These are phyloP conservation scores for Sarcophaga carnaria DNA, from an alignment of 2,888 invertebrate species.

Conservation along the genomic window DNA sequence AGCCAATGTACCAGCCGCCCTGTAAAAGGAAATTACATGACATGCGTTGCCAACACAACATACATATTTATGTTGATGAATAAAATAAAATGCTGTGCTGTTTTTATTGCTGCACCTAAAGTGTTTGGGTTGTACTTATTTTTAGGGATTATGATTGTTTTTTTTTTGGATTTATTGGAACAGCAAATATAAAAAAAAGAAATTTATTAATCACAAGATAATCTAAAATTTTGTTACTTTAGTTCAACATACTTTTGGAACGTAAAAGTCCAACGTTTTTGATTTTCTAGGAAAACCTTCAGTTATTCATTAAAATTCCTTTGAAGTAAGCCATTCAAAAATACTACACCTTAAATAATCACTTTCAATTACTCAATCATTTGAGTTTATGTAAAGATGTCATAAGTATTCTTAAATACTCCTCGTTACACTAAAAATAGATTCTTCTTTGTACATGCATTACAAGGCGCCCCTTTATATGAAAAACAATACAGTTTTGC, in stretches of 20 bases:
- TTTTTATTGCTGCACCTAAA: not conserved
- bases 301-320: too few relatives aligned
- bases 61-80: slow-evolving; percentile 48
- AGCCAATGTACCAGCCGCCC: slow-evolving; percentile 43
- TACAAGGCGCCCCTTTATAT: not conserved
- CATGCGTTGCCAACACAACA: slow-evolving; percentile 2
- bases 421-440: not conserved
- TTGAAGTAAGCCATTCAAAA: too few relatives aligned
- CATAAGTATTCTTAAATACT: not conserved
- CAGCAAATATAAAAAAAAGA: too few relatives aligned
- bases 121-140: slow-evolving; percentile 7
- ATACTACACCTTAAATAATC: too few relatives aligned
- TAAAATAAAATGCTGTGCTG: slow-evolving; percentile 32
- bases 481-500: not conserved
- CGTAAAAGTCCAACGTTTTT: too few relatives aligned
- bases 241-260: too few relatives aligned
- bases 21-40: slow-evolving; percentile 46
- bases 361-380: too few relatives aligned
- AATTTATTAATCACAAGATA: too few relatives aligned
- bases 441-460: not conserved
- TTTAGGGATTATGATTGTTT: not conserved
- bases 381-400: too few relatives aligned
- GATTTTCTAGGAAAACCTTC: too few relatives aligned
- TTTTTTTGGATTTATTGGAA: too few relatives aligned
- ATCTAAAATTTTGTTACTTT: too few relatives aligned